phyloP scores from a whole-genome alignment of 2,797 vertebrate genomes.

The Molossus alvarezi region DNA sequence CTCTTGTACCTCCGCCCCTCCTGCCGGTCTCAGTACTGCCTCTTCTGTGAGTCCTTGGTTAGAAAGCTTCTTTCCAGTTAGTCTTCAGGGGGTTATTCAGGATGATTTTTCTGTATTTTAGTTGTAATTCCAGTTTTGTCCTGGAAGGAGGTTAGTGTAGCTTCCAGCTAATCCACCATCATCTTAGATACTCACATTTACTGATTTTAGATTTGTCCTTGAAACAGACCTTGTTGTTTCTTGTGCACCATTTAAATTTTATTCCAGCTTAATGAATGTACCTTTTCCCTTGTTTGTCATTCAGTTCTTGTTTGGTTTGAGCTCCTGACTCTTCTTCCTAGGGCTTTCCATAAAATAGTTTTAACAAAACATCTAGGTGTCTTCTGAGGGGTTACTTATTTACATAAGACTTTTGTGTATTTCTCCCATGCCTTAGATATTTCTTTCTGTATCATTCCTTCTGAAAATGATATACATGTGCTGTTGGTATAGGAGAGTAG shows the following conservation, averaged over 20 bases:
- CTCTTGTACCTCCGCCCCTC: no score
- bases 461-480: background rate
- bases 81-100: no score
- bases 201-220: background rate
- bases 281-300: background rate
- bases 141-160: no score
- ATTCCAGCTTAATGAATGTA: background rate
- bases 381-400: background rate
- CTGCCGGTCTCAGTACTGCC: no score
- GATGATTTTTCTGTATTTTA: no score
- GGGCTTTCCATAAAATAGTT: background rate
- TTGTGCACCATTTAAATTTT: slow-evolving; percentile 4
- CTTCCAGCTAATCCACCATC: no score
- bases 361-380: background rate
- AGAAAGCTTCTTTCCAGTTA: no score
- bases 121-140: no score
- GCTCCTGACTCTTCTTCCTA: background rate
- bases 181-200: background rate
- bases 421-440: background rate
- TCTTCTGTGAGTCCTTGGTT: no score
- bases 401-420: background rate
- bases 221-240: background rate
- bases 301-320: background rate
- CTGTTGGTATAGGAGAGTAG: background rate
- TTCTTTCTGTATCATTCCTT: background rate